Evolutionary conservation across 2,113 vertebrate genomes (phyloP).

Genomic region (Suricata suricatta): DNA sequence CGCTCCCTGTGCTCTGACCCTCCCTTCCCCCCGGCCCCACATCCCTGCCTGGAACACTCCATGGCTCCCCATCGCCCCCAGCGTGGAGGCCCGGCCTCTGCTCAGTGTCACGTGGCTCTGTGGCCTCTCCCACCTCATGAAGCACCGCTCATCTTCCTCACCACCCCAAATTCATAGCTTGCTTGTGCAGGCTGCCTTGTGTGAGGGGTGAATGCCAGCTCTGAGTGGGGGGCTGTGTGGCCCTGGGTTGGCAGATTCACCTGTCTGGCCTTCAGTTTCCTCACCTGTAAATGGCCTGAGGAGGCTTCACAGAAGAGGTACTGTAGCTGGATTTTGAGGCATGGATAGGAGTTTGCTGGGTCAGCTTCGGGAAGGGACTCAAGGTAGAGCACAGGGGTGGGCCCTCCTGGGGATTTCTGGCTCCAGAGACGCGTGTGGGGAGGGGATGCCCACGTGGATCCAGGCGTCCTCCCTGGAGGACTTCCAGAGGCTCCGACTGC

Average conservation of each 20-base stretch:
- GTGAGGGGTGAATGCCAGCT: not conserved
- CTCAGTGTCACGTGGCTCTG: not conserved
- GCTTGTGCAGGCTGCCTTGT: accelerated
- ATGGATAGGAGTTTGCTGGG: not conserved
- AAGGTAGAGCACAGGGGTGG: not conserved
- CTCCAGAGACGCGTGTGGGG: not conserved
- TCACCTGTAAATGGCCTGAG: not conserved
- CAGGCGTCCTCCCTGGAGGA: not conserved
- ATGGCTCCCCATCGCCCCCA: accelerated
- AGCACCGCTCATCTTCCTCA: accelerated
- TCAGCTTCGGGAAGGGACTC: not conserved
- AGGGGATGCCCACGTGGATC: accelerated
- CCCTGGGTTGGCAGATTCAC: not conserved
- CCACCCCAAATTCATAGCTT: accelerated
- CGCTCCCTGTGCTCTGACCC: not conserved
- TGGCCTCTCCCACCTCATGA: too few species aligned
- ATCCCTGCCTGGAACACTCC: not conserved
- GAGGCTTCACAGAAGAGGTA: not conserved
- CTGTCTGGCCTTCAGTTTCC: not conserved
- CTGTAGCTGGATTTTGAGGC: not conserved
- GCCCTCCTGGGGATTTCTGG: not conserved
- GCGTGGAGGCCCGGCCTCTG: not conserved
- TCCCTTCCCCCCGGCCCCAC: too few species aligned
- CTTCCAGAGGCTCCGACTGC: accelerated
- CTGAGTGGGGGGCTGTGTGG: not conserved